These are phyloP conservation scores for Pipa parva DNA, from an alignment of 2,113 vertebrate species.

Conservation along the genomic window DNA sequence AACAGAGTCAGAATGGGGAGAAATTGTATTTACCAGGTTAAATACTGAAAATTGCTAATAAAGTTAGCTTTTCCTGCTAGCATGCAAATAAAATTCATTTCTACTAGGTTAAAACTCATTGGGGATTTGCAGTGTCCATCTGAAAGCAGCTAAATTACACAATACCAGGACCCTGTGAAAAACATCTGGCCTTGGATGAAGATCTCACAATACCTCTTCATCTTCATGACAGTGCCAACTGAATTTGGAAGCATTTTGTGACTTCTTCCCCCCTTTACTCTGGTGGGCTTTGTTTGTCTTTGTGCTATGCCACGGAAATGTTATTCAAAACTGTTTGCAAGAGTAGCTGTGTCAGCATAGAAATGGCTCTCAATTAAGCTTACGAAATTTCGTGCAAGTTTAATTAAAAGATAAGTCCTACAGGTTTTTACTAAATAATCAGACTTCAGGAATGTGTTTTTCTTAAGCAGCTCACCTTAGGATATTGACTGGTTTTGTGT, in stretches of 20 bases:
- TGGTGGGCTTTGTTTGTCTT: not conserved
- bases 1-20: constrained; percentile 48
- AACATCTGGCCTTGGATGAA: constrained; percentile 64
- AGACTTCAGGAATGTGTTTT: constrained; percentile 36
- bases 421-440: constrained; percentile 36
- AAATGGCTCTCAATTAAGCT: constrained; percentile 31
- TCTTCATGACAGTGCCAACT: constrained; percentile 19
- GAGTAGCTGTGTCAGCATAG: constrained; percentile 15
- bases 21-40: constrained; percentile 48
- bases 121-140: constrained; percentile 57
- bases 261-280: constrained; percentile 19
- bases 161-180: constrained; percentile 46
- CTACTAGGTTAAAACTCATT: constrained; percentile 66
- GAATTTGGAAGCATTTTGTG: constrained; percentile 41
- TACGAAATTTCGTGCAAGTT: constrained; percentile 38
- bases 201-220: constrained; percentile 53
- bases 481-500: constrained; percentile 38
- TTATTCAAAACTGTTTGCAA: constrained; percentile 23
- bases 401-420: constrained; percentile 36
- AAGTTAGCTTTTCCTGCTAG: constrained; percentile 68
- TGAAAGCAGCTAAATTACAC: constrained; percentile 54
- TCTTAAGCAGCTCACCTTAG: constrained; percentile 27
- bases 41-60: constrained; percentile 48
- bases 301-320: constrained; percentile 18
- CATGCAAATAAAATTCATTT: constrained; percentile 74